Evolutionary conservation across 2,113 vertebrate species (phyloP), one percentile per base, ranked within the genome.

Genomic region (Grantiella picta): DNA sequence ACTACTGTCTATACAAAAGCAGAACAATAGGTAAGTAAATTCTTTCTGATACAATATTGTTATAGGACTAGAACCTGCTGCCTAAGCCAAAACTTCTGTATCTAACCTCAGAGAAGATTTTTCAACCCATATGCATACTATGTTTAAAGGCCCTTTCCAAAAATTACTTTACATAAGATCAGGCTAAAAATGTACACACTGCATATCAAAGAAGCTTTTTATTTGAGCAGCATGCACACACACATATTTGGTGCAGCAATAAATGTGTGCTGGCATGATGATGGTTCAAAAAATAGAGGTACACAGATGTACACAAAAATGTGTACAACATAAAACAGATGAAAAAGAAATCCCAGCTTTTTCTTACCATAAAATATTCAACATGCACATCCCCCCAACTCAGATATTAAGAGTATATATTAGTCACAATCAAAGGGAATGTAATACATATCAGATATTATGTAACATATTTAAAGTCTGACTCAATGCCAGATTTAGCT

Each of bases 121-220:
- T 97, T 96, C 87, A 96, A 97, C 92, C 95, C 93, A 80, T 92
- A 91, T 96, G 76, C 95, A 91, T 65, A 86, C 14, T 9, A 75
- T 28, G 10, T 89, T 95, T 82, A 92, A 96, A 92, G 45, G 47
- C 50, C 95, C 92, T 82, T 94, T 72, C 64, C 23, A 93, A 92
- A 94, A 92, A 76, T 82, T 24, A 95, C 60, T 96, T 95, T 36
- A 94, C 50, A 82, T 95, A 96, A 96, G 94, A 86, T 92, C 65
- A 96, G 54, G 69, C 52, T 88, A 97, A 94, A 95, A 96, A 95
- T 90, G 87, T 65, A 86, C 29, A 95, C 38, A 73, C 7, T 89
- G 72, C 75, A 17, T 72, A 92, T 87, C 40, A 94, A 91, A 95
- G 92, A 95, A 96, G 83, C 88, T 94, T 83, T 92, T 94, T 31